A percentile compares a stretch with the other conserved stretches of the same genome.
phyloP scores from a whole-genome alignment of 2,113 vertebrate species.

The Lepisosteus oculatus region DNA sequence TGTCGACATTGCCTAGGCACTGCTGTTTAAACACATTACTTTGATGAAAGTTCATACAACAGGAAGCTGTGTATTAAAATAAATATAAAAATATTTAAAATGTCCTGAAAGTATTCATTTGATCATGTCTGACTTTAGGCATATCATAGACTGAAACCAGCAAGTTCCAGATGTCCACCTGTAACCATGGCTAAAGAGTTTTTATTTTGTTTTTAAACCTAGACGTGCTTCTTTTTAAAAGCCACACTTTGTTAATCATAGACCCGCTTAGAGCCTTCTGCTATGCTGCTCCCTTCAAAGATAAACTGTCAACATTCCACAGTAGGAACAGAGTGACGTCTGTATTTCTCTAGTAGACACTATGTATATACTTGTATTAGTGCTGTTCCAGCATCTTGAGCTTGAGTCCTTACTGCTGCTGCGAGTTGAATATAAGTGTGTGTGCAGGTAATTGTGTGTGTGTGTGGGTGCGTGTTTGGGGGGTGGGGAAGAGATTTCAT shows the following conservation, averaged over 20 bases:
- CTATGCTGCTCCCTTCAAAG: too few relatives aligned
- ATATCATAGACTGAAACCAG: background rate
- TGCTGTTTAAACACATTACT: background rate
- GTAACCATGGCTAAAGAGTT: too few relatives aligned
- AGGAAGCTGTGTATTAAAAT: background rate
- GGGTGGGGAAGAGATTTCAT: background rate
- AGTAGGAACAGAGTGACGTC: background rate
- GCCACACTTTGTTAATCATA: too few relatives aligned
- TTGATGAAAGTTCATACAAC: background rate
- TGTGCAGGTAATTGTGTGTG: background rate
- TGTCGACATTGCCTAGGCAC: background rate
- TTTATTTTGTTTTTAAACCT: too few relatives aligned
- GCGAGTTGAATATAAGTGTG: background rate
- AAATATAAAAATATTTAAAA: too few relatives aligned
- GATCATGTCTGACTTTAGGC: background rate
- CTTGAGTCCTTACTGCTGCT: constrained; percentile 4
- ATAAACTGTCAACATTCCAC: background rate
- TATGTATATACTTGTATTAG: background rate
- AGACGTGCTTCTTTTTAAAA: too few relatives aligned
- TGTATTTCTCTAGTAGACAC: background rate
- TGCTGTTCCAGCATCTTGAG: constrained; percentile 3
- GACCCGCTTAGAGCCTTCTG: too few relatives aligned
- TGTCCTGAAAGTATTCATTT: background rate
- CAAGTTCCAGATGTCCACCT: background rate
- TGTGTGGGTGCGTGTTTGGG: background rate